Conservation (phyloP, 2,797 vertebrate species). For the Pantherophis alleghaniensis region DNA sequence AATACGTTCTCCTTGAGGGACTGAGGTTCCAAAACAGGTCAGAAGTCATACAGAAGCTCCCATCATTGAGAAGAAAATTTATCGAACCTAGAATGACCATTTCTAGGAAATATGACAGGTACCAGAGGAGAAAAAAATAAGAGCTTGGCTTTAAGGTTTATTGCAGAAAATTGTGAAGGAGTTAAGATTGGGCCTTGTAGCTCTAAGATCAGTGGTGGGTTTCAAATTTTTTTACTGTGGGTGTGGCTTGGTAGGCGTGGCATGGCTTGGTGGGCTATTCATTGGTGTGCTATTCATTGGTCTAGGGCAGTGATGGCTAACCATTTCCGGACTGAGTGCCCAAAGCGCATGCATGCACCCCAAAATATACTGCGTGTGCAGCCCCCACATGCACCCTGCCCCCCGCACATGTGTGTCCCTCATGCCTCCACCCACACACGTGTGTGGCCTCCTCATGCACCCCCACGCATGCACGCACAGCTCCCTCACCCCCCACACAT, state of each 20-base stretch:
- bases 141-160: background rate
- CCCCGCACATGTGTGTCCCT: too few relatives aligned
- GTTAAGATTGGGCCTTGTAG: background rate
- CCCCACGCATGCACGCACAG: too few relatives aligned
- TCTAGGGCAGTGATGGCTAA: background rate
- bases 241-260: too few relatives aligned
- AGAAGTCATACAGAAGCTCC: background rate
- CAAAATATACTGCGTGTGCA: too few relatives aligned
- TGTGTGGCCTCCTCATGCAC: too few relatives aligned
- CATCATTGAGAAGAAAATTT: background rate
- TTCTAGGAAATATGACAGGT: background rate
- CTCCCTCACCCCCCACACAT: too few relatives aligned
- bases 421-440: too few relatives aligned
- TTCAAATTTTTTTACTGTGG: too few relatives aligned
- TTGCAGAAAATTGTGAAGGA: background rate
- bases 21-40: conserved; percentile 6
- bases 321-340: too few relatives aligned
- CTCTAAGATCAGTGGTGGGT: background rate
- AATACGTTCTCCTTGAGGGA: conserved; percentile 26
- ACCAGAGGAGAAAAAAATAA: background rate
- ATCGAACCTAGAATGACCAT: background rate
- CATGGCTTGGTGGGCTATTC: too few relatives aligned
- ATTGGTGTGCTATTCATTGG: background rate
- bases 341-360: too few relatives aligned
- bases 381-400: too few relatives aligned